Percentiles rank a stretch among this genome's conserved stretches.
Evolutionary conservation across 2,797 vertebrate genomes (phyloP).

Genomic region (Pseudochirops cupreus): DNA sequence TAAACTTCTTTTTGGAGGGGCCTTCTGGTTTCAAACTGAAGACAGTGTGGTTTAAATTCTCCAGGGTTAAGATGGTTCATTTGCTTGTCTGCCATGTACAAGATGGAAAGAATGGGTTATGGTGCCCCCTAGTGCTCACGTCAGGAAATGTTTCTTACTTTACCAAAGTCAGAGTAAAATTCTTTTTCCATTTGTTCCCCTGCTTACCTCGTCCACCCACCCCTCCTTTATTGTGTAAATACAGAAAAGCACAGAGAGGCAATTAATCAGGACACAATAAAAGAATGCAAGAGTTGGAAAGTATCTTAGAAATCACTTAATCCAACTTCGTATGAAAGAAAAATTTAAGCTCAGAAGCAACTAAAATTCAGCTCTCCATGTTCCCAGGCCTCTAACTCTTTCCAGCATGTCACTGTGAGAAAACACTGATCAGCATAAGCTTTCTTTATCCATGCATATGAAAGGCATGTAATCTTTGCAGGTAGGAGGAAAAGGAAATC

Average conservation of each 20-base stretch:
- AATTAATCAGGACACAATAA: not conserved
- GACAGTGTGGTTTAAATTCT: not conserved
- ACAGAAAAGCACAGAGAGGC: not conserved
- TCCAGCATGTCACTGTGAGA: not conserved
- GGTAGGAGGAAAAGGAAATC: conserved; percentile 5
- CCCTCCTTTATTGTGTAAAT: not conserved
- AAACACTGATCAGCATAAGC: not conserved
- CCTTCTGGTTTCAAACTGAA: not conserved
- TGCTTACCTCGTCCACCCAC: not conserved
- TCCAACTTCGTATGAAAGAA: not conserved
- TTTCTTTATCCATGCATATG: not conserved
- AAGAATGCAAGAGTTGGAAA: not conserved
- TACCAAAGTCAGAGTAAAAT: not conserved
- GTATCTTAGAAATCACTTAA: not conserved
- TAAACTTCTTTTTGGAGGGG: not conserved
- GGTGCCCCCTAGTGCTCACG: not conserved
- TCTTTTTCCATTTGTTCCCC: not conserved
- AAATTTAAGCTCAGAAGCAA: not conserved
- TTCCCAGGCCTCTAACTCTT: not conserved
- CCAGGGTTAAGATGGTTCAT: not conserved
- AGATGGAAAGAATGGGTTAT: not conserved
- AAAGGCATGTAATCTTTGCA: not conserved
- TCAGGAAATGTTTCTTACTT: not conserved
- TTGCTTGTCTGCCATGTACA: not conserved
- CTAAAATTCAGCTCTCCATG: not conserved